phyloP scores from a whole-genome alignment of 2,888 invertebrate genomes.

The Morinoia aosen region DNA sequence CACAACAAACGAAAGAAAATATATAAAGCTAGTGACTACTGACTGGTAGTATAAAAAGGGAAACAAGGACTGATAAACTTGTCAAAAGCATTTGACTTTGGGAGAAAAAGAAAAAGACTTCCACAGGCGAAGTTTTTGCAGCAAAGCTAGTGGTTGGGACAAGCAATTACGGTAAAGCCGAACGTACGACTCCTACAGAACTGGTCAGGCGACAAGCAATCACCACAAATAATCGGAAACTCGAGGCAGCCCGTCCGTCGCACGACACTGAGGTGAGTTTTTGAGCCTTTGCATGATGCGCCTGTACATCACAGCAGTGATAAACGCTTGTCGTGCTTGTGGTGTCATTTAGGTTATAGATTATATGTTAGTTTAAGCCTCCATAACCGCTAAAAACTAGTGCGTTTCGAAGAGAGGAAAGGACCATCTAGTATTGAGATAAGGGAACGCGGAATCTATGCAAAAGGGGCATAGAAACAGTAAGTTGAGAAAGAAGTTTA shows the following conservation, averaged over 20 bases:
- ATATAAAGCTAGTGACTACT: too few species aligned
- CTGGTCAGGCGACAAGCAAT: slow-evolving; percentile 37
- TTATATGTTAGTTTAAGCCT: too few species aligned
- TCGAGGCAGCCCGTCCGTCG: background rate
- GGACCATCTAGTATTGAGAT: too few species aligned
- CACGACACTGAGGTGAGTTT: background rate
- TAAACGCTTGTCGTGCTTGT: background rate
- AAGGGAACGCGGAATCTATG: too few species aligned
- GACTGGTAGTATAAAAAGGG: background rate
- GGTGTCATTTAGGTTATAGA: too few species aligned
- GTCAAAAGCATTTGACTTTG: background rate
- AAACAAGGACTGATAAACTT: background rate
- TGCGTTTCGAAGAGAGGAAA: too few species aligned
- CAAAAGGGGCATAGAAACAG: too few species aligned
- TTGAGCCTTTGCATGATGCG: background rate
- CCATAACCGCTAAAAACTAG: too few species aligned
- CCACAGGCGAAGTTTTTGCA: background rate
- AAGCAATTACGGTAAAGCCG: slow-evolving; percentile 39
- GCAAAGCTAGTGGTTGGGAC: slow-evolving; percentile 16
- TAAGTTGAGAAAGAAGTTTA: too few species aligned
- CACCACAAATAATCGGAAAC: slow-evolving; percentile 44
- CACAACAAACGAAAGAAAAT: too few species aligned
- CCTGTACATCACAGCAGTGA: background rate
- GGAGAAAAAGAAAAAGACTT: background rate
- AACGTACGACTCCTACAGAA: slow-evolving; percentile 7